Base-by-base conservation (phyloP, 2,113 vertebrate genomes). In the Vireo altiloquus region DNA sequence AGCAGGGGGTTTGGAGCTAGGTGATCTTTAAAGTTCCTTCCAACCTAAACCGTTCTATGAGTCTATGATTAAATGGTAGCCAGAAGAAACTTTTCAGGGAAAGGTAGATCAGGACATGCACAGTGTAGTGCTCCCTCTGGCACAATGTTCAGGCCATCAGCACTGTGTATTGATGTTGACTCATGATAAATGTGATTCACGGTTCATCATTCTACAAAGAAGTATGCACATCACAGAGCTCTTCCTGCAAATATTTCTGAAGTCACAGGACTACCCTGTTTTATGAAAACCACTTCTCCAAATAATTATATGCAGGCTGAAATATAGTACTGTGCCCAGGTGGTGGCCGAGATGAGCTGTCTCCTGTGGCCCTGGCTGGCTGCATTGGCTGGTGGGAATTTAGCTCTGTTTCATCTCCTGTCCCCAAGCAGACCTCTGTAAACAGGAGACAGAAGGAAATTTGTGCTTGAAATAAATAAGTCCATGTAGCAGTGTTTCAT, bases 61-160 rank as follows among this genome's bases (percentile, higher is more conserved):
- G 40, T 39, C 24, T 4, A 6, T 47, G 47, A 68, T 60, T 54
- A 35, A 82, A 33, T 0, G 5, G 27, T 57, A 30, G 7, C 8
- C 64, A 61, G 54, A 35, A 65, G 54, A 56, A 77, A 61, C 23
- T 74, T 56, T 56, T 37, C 40, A 31, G 64, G 31, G 15, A 9
- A 63, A 72, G 7, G 28, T 6, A n/a, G 15, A 46, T 37, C 37
- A 57, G 49, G 49, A 24, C 27, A 52, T 1, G 2, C 39, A 35
- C 4, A 31, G 40, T 1, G 0, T 15, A 28, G 31, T 6, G 1
- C 24, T 70, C 47, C 65, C 28, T 16, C 57, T 18, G 7, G 15
- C n/a, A 37, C 33, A 74, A 6, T 46, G n/a, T 53, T 63, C n/a
- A 50, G 39, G 24, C 37, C n/a, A 21, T 39, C 64, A 37, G 50